Evolutionary conservation across 30 jellyfish, hydroid and myxozoan genomes (phyloP), one percentile per base, ranked within the genome.

Genomic region (Catostylus mosaicus): DNA sequence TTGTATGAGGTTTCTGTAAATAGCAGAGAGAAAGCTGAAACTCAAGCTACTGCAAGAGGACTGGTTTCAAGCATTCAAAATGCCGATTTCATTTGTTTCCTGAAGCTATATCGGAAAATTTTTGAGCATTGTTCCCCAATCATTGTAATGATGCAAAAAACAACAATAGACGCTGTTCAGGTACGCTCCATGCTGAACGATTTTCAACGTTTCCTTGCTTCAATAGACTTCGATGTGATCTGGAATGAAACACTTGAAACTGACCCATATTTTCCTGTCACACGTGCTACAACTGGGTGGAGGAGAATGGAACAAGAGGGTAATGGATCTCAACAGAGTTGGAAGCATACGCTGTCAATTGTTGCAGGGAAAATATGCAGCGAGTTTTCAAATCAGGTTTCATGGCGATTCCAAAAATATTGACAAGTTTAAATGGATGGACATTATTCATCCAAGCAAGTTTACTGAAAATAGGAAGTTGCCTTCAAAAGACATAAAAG

Each of bases 271-370:
- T 19, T 75, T 27, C 77, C 86, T 3, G 31, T 36, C 40, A 36
- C 9, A 47, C 68, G 77, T 29, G 75, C 75, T 3, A 54, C 78
- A 75, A 30, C 18, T 22, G 86, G 86, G 10, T 54, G 86, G 86
- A 27, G 86, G 57, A 46, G 47, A 27, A 2, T 18, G 1, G 75
- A 54, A 30, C 79, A 1, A 10, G 78, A 6, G 10, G 27, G 33
- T 37, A 75, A n/a, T n/a, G n/a, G n/a, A n/a, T n/a, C n/a, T n/a
- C n/a, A n/a, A n/a, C n/a, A n/a, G n/a, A n/a, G n/a, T n/a, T n/a
- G n/a, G n/a, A n/a, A n/a, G n/a, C n/a, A n/a, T n/a, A n/a, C n/a
- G n/a, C n/a, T n/a, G n/a, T n/a, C n/a, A n/a, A n/a, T n/a, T n/a
- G n/a, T n/a, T n/a, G n/a, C n/a, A n/a, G n/a, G n/a, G n/a, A n/a